Base-by-base conservation (phyloP, 2,113 vertebrate genomes). In the Sinocyclocheilus anophthalmus region DNA sequence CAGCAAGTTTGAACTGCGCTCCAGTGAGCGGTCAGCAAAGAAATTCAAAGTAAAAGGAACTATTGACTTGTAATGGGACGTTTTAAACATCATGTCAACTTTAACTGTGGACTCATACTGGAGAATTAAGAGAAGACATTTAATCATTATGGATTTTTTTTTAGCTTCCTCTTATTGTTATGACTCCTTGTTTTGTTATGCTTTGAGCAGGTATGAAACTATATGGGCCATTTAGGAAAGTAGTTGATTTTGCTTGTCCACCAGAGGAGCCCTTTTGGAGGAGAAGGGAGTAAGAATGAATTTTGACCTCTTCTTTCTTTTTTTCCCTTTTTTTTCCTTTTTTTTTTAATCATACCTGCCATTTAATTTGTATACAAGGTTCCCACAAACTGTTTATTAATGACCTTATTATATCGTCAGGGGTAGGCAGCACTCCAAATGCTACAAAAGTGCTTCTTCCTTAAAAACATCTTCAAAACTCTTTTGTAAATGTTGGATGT, bases 11-110 rank as follows among this genome's bases (percentile, higher is more conserved):
- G 96, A 97, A 92, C 91, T 98, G 50, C 94, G 96, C 86, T 95
- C 98, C n/a, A 96, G 97, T 9, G 98, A 99, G 81, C 92, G 97
- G 45, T 97, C 97, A 0, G 97, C 96, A 6, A 99, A 97, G 87
- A 99, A 98, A 85, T 99, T 98, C 89, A 99, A 99, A 93, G 87
- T 94, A 3, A 97, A 92, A 91, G 97, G 98, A 84, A 96, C 91
- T 16, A 96, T 98, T 45, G 98, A 99, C 93, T 89, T 99, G 14
- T 99, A 91, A 96, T 1, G 53, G 63, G 50, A 22, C 8, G 5
- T 72, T 22, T 79, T 4, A 76, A 78, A n/a, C 10, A 22, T 75
- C 3, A 3, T 50, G 30, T 53, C 24, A 30, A 8, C 10, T 76
- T 18, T 59, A 33, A 67, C 24, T 75, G 8, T 72, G 16, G 5